These are phyloP conservation scores for Smutsia temminckii DNA, from an alignment of 2,797 vertebrate genomes.

Conservation along the genomic window DNA sequence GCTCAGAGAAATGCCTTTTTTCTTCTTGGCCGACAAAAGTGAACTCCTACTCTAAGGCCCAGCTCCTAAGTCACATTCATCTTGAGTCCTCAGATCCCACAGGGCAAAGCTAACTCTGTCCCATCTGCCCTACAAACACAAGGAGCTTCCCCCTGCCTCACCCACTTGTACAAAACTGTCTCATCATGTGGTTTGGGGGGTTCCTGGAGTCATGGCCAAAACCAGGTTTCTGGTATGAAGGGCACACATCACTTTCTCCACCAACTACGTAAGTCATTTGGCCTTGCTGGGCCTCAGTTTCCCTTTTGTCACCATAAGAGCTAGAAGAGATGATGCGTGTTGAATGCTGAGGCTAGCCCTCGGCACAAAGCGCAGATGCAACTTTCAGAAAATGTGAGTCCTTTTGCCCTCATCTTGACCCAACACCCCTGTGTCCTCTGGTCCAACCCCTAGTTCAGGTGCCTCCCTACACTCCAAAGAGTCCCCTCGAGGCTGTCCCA, in stretches of 20 bases:
- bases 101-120: background rate
- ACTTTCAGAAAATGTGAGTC: background rate
- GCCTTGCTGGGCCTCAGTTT: background rate
- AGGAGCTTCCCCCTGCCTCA: background rate
- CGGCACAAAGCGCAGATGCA: background rate
- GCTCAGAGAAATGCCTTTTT: background rate
- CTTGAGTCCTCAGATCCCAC: background rate
- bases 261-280: background rate
- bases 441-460: fast-evolving
- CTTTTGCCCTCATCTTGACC: background rate
- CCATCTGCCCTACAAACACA: background rate
- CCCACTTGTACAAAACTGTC: background rate
- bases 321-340: background rate
- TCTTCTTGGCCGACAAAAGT: background rate
- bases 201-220: background rate
- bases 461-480: background rate
- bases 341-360: background rate
- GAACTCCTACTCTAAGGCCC: background rate
- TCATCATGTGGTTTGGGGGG: background rate
- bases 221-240: background rate
- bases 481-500: background rate
- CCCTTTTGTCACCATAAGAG: background rate
- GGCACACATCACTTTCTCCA: background rate
- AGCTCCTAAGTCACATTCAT: background rate
- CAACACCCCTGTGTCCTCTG: background rate